Base-by-base conservation (phyloP, 2,888 invertebrate genomes). In the Onchidella celtica region DNA sequence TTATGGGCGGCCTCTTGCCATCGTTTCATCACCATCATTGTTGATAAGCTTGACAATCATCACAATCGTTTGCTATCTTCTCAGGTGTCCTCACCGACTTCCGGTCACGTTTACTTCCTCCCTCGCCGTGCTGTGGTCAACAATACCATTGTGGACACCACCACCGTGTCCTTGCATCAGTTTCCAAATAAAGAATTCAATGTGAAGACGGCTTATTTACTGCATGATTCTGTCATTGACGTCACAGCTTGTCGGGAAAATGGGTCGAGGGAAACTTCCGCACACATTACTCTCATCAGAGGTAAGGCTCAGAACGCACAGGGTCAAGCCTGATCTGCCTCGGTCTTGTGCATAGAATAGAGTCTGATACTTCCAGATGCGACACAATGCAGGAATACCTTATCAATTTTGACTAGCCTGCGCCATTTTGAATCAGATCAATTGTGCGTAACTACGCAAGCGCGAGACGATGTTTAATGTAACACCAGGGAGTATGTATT, bases 161-260 rank as follows among this genome's bases (percentile, higher is more conserved):
- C n/a, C 2, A 17, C 32, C 1, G 36, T 77, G 3, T n/a, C 29
- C 3, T 11, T 68, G 2, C 57, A 57, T 36, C 68, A 68, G 36
- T 34, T 29, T n/a, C 36, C 77, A 1, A 24, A 68, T 17, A 32
- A 55, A 36, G 57, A 55, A 29, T 68, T 63, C 24, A 77, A 66
- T 55, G 66, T 77, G 17, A 34, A 17, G 24, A 24, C 24, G 17
- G n/a, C 36, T 4, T 77, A 68, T 55, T 36, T 77, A 0, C 68
- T 77, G 36, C 2, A 24, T 36, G 21, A 29, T 27, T 77, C 77
- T 2, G 55, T 24, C 0, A 32, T 77, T 3, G 66, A 77, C 34
- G 77, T 77, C 17, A 63, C 57, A 21, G 77, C 77, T 2, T 77
- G 77, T 24, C 1, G 57, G 24, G 40, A 36, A 3, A 68, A n/a